Base-by-base conservation (phyloP, 1,140 invertebrate species). In the Leptopilina boulardi region DNA sequence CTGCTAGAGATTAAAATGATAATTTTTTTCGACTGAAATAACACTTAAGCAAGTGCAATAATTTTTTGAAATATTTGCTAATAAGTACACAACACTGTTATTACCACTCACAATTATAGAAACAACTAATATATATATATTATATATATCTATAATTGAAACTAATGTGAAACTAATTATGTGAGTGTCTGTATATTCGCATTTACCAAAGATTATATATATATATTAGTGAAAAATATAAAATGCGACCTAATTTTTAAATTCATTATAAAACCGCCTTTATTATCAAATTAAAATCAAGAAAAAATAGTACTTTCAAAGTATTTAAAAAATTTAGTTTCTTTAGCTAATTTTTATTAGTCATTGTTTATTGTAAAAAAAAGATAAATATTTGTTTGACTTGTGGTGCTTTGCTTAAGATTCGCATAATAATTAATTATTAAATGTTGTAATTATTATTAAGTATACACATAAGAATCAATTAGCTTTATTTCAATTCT, bases 171-270 rank as follows among this genome's bases (percentile, higher is more conserved):
- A 38, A 51, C 15, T 82, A 85, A 23, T 77, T 56, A 80, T 76
- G 74, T 86, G 80, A 78, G 74, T 85, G 84, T 86, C 83, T 86
- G 84, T 81, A 73, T 71, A 74, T 54, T 26, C 82, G 83, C 83
- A 86, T 85, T 84, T 86, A 83, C 82, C 41, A 74, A 84, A 30
- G 30, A 71, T 38, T 38, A 71, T 41, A 66, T 66, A 56, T 18
- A 38, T 38, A 38, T 56, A 56, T 21, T 56, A 23, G 19, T 30
- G 26, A 66, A 21, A 0, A 23, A 30, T 66, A 66, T n/a, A 66
- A n/a, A 15, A 23, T 66, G 26, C 59, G 59, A 66, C 59, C 59
- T 66, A 66, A 30, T 59, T 23, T 51, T 18, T 5, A 4, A 47
- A 47, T 47, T 47, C 11, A 15, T 47, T 47, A 47, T 51, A 5